A percentile compares a stretch with the other conserved stretches of the same genome.
Conservation (phyloP, 37 sponge, comb jelly and placozoan species). For the Aplysina aerophoba region DNA sequence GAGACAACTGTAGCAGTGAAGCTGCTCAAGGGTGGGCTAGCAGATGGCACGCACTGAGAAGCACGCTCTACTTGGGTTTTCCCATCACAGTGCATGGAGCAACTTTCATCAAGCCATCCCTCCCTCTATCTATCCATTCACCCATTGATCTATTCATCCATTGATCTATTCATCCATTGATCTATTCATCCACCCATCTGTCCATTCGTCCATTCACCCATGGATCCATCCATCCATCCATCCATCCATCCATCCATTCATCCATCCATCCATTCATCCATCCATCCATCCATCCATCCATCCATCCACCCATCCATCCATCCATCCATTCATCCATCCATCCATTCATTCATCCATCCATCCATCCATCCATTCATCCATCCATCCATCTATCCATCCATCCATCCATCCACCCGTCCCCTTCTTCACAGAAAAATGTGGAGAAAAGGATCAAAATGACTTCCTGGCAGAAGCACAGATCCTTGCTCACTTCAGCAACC, state of each 20-base stretch:
- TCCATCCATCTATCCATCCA: too few relatives aligned
- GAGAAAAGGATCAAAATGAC: slow-evolving; percentile 28
- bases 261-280: not conserved
- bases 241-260: not conserved
- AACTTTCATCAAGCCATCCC: too few relatives aligned
- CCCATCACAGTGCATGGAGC: too few relatives aligned
- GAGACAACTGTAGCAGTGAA: slow-evolving; percentile 56
- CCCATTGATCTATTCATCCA: not conserved
- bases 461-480: slow-evolving; percentile 67
- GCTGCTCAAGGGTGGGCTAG: slow-evolving; percentile 45
- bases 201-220: too few relatives aligned
- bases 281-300: not conserved
- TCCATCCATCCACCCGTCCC: not conserved
- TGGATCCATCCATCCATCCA: not conserved
- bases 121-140: not conserved
- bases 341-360: not conserved
- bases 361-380: too few relatives aligned
- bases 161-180: not conserved
- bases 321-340: not conserved
- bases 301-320: not conserved
- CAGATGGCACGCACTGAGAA: too few relatives aligned
- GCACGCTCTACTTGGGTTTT: too few relatives aligned
- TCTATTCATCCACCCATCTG: not conserved
- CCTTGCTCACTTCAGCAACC: slow-evolving; percentile 58
- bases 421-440: slow-evolving; percentile 29